These are phyloP conservation scores for Brachyalestes nurse DNA, from an alignment of 2,797 vertebrate genomes.

Conservation along the genomic window DNA sequence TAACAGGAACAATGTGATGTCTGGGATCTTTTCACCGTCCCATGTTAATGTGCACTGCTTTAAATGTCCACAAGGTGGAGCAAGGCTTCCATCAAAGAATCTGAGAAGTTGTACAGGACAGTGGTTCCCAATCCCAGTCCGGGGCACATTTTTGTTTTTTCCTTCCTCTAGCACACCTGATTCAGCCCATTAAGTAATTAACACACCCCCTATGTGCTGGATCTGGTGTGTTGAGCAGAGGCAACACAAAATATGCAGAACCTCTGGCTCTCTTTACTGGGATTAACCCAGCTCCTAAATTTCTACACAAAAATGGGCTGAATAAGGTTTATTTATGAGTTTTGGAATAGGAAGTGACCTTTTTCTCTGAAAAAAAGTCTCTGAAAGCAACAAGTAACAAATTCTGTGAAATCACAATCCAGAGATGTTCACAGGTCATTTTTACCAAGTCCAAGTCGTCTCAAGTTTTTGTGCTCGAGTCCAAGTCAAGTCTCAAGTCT, in stretches of 20 bases:
- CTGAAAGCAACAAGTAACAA: no score
- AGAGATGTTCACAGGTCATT: no score
- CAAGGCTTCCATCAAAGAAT: conserved; percentile 3
- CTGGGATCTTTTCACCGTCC: neutral
- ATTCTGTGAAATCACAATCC: no score
- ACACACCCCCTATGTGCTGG: neutral
- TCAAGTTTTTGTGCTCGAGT: no score
- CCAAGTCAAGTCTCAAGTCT: no score
- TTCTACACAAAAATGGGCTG: no score
- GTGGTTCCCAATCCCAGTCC: neutral
- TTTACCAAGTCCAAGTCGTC: no score
- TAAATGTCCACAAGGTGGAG: conserved; percentile 29
- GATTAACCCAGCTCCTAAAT: no score
- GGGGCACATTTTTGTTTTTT: neutral
- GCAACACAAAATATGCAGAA: neutral
- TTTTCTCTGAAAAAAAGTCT: no score
- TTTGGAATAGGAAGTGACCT: neutral
- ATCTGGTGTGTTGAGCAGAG: neutral
- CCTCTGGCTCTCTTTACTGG: neutral
- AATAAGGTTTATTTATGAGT: no score
- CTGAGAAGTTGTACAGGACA: neutral
- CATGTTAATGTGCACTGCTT: no score
- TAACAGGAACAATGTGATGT: neutral
- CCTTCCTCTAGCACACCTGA: neutral
- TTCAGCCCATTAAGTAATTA: neutral